Conservation (phyloP, 2,797 vertebrate species). For the Pseudochirops cupreus region DNA sequence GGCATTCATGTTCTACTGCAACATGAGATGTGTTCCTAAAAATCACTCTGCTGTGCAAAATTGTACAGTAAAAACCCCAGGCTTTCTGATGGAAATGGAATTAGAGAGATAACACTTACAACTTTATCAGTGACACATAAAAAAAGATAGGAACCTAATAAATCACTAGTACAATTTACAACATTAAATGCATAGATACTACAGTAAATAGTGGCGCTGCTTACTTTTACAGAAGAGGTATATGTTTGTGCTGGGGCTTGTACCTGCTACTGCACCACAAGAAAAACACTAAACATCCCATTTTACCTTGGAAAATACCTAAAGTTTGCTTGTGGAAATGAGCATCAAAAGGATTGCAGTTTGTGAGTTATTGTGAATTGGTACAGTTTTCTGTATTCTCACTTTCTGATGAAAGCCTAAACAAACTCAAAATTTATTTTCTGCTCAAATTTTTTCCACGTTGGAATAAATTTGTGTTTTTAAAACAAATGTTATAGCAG, state of each 20-base stretch:
- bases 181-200: background rate
- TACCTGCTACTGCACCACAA: background rate
- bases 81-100: background rate
- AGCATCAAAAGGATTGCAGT: background rate
- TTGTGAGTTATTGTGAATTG: background rate
- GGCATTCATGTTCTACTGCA: slow-evolving; percentile 15
- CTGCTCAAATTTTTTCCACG: background rate
- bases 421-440: background rate
- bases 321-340: background rate
- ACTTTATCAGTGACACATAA: background rate
- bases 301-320: background rate
- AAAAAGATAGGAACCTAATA: background rate
- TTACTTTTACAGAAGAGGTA: background rate
- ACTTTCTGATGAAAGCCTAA: background rate
- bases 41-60: background rate
- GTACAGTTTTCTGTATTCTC: background rate
- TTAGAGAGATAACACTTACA: background rate
- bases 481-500: background rate
- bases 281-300: background rate
- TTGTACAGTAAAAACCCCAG: background rate
- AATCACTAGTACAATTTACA: background rate
- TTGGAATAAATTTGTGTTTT: background rate
- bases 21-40: background rate
- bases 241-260: background rate
- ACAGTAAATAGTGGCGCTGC: background rate